Conservation (phyloP, 2,888 invertebrate genomes). For the Troides oblongomaculatus region DNA sequence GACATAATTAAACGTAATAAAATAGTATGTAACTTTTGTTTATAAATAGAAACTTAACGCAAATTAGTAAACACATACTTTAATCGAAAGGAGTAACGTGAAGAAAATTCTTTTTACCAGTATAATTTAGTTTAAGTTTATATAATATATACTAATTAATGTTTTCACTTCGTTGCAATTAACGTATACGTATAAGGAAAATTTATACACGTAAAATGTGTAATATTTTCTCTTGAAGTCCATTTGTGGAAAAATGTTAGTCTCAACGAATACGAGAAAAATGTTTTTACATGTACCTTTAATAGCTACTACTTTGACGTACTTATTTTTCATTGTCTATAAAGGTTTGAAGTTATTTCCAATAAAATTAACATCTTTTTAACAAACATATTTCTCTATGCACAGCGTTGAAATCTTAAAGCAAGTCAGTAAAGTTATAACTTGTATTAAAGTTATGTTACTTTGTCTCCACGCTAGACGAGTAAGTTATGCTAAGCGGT, state of each 20-base stretch:
- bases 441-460: background rate
- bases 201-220: too few relatives aligned
- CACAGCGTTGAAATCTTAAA: background rate
- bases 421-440: background rate
- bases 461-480: background rate
- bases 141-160: too few relatives aligned
- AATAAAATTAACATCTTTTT: background rate
- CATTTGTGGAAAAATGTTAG: background rate
- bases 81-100: background rate
- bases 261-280: background rate
- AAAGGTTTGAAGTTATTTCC: too few relatives aligned
- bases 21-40: background rate
- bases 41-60: background rate
- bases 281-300: background rate
- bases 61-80: background rate
- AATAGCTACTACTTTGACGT: background rate
- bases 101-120: too few relatives aligned
- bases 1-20: background rate
- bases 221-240: background rate
- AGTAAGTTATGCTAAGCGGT: slow-evolving; percentile 19
- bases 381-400: too few relatives aligned
- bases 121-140: too few relatives aligned
- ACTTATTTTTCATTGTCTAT: background rate
- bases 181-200: too few relatives aligned
- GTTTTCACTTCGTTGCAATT: too few relatives aligned